phyloP scores from a whole-genome alignment of 53 echinoderm and acorn worm genomes.

The Pentamera pediparva region DNA sequence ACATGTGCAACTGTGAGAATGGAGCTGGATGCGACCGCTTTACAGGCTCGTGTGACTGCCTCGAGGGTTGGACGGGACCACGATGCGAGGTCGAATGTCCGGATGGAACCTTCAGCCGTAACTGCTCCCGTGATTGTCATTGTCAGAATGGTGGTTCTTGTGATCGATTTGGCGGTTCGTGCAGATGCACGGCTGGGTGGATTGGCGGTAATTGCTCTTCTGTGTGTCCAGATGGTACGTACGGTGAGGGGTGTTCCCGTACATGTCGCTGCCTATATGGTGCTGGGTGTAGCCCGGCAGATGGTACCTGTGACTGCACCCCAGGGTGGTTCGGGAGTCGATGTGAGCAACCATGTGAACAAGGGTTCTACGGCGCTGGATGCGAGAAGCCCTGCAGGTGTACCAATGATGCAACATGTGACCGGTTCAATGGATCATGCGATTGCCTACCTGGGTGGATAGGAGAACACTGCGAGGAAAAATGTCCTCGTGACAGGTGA shows the following conservation, averaged over 20 bases:
- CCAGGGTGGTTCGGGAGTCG: constrained; percentile 56
- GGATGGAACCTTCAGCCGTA: constrained; percentile 41
- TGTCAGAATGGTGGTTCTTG: constrained; percentile 66
- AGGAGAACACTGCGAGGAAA: constrained; percentile 49
- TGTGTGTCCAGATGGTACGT: constrained; percentile 43
- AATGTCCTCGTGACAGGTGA: constrained; percentile 31
- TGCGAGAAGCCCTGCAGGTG: constrained; percentile 54
- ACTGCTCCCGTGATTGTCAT: constrained; percentile 49
- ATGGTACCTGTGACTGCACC: constrained; percentile 56
- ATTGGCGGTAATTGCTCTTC: constrained; percentile 48
- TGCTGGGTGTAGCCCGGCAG: constrained; percentile 49
- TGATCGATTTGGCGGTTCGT: constrained; percentile 45
- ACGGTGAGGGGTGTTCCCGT: constrained; percentile 48
- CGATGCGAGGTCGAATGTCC: constrained; percentile 46
- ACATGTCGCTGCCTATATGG: constrained; percentile 65
- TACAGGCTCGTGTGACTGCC: constrained; percentile 46
- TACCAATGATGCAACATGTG: constrained; percentile 53
- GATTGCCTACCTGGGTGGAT: constrained; percentile 66
- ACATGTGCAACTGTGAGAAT: constrained; percentile 64
- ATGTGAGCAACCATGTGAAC: constrained; percentile 57
- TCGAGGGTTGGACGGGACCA: constrained; percentile 53
- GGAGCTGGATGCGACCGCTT: constrained; percentile 63
- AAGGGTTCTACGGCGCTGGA: constrained; percentile 52
- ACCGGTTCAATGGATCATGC: constrained; percentile 63
- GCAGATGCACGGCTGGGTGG: constrained; percentile 64